Evolutionary conservation across 2,113 vertebrate genomes (phyloP), one percentile per base, ranked within the genome.

Genomic region (Lucifuga dentata): DNA sequence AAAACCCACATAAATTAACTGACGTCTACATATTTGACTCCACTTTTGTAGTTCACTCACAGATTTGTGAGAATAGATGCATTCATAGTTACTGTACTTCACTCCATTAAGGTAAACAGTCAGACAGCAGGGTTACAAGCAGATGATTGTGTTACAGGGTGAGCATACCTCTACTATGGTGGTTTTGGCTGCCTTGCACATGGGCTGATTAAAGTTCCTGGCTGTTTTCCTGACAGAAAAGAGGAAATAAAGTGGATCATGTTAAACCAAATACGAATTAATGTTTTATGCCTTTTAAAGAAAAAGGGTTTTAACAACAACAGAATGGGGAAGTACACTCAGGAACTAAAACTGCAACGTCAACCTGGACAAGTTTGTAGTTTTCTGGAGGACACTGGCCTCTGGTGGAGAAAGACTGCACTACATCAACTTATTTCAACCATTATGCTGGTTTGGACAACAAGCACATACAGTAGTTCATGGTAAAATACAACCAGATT

Each of bases 131-230:
- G 17, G 3, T 41, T 16, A 35, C 35, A 63, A 50, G 15, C 10
- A 7, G 43, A 5, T 12, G 5, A 66, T 1, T 61, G 24, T 40
- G 43, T 20, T 33, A 13, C 24, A 21, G 11, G n/a, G 35, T 33
- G 15, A 46, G 17, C 92, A 46, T 93, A 99, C 98, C 96, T 99
- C 97, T 11, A 98, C 96, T 15, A 99, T 92, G 13, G 97, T 98
- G 75, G 90, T 94, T 81, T 90, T 93, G 20, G 97, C 96, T 83
- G 98, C 97, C 91, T 99, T 99, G 86, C 97, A 99, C 98, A 99
- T 99, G 0, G 98, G 96, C 64, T 96, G 94, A 83, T 99, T 99
- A 86, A 99, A 99, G 86, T 99, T 99, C 75, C 95, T 93, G 23
- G 98, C 97, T 2, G 95, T 98, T 92, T 98, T 99, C 77, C 97